Evolutionary conservation across 1,140 invertebrate genomes (phyloP).

Genomic region (Nomia melanderi): DNA sequence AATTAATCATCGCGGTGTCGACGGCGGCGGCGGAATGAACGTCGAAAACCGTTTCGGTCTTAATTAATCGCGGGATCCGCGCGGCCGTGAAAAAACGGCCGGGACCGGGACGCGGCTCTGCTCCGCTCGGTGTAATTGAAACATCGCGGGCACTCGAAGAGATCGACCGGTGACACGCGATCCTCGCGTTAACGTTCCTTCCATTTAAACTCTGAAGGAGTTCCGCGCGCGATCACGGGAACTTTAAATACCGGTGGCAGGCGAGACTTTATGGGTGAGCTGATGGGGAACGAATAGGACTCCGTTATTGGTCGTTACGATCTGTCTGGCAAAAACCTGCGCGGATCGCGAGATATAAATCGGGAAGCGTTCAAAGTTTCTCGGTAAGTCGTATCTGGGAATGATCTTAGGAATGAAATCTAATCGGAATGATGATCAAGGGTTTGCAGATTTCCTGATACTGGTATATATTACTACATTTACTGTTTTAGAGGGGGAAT

Average conservation of each 20-base stretch:
- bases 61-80: slow-evolving; percentile 48
- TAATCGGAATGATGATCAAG: too few relatives aligned
- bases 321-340: too few relatives aligned
- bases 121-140: slow-evolving; percentile 52
- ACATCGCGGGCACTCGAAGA: slow-evolving; percentile 21
- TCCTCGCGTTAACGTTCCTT: slow-evolving; percentile 45
- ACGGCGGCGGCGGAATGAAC: background rate
- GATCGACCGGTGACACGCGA: slow-evolving; percentile 50
- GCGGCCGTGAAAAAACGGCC: slow-evolving; percentile 17
- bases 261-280: background rate
- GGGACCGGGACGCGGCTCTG: slow-evolving; percentile 5
- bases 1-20: background rate
- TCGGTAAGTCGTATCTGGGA: too few relatives aligned
- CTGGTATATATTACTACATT: too few relatives aligned
- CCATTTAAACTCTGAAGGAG: background rate
- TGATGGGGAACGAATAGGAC: background rate
- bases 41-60: slow-evolving; percentile 1
- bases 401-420: too few relatives aligned
- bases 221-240: background rate
- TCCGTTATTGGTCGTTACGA: too few relatives aligned
- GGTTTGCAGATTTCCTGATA: too few relatives aligned
- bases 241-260: background rate
- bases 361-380: too few relatives aligned
- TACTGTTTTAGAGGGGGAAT: too few relatives aligned
- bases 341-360: too few relatives aligned